phyloP scores from a whole-genome alignment of 2,113 vertebrate genomes.

The Acrocephalus arundinaceus region DNA sequence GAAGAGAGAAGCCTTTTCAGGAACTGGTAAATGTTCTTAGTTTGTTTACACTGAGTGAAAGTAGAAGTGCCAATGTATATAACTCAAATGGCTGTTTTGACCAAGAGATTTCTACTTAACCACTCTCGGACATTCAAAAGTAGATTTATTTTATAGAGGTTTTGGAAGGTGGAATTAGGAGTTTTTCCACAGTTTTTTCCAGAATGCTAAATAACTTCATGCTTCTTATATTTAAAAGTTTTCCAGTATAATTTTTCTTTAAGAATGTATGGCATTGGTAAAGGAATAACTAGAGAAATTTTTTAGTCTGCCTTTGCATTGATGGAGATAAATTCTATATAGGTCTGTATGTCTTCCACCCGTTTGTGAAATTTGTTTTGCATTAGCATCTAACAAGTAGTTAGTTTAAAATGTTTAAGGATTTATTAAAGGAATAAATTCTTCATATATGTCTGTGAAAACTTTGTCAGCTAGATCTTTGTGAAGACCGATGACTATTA shows the following conservation, averaged over 20 bases:
- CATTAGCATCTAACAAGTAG: neutral
- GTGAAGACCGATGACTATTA: neutral
- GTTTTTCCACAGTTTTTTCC: neutral
- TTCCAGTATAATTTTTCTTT: neutral
- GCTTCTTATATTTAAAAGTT: neutral
- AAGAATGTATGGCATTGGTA: neutral
- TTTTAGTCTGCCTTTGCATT: neutral
- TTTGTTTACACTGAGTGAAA: neutral
- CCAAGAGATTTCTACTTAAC: neutral
- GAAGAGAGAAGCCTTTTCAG: neutral
- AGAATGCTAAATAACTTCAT: neutral
- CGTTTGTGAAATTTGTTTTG: neutral
- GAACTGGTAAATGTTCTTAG: neutral
- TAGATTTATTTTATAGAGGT: neutral
- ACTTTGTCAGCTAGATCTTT: neutral
- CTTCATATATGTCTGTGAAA: neutral
- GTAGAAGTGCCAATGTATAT: neutral
- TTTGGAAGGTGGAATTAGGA: accelerated
- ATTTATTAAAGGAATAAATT: neutral
- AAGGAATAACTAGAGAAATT: neutral
- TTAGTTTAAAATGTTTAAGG: neutral
- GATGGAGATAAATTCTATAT: neutral
- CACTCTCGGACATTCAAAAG: neutral
- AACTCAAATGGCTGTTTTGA: neutral
- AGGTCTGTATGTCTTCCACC: neutral